Evolutionary conservation across 2,888 invertebrate species (phyloP).

Genomic region (Seira ritae): DNA sequence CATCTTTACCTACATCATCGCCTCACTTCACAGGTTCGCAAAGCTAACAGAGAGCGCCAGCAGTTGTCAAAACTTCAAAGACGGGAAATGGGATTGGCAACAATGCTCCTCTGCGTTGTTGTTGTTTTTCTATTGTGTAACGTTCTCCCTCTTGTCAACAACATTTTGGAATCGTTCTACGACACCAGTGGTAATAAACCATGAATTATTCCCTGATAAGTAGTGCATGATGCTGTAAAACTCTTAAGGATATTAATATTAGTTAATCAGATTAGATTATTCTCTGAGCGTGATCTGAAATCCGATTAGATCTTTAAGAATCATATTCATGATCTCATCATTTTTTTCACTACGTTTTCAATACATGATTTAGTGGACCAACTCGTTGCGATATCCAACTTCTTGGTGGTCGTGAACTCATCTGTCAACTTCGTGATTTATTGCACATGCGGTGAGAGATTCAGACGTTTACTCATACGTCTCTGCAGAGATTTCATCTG

Average conservation of each 20-base stretch:
- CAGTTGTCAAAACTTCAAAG: slow-evolving; percentile 91
- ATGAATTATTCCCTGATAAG: no score
- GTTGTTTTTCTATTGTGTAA: slow-evolving; percentile 96
- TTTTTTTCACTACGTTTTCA: no score
- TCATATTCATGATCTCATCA: no score
- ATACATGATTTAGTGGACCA: slow-evolving; percentile 78
- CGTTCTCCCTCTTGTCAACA: slow-evolving; percentile 89
- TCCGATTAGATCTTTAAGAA: no score
- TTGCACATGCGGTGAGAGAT: slow-evolving; percentile 98
- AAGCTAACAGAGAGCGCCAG: slow-evolving; percentile 92
- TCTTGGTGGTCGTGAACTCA: slow-evolving; percentile 96
- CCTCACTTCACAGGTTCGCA: slow-evolving; percentile 83
- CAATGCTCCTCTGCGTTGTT: slow-evolving; percentile 96
- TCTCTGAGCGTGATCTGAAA: no score
- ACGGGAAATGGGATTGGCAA: slow-evolving; percentile 94
- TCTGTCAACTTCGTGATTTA: slow-evolving; percentile 98
- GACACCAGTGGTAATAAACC: no score
- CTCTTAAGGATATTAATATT: no score
- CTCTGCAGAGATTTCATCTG: slow-evolving; percentile 72
- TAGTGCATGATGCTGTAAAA: no score
- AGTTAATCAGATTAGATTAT: no score
- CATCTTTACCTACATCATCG: background rate
- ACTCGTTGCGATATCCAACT: slow-evolving; percentile 89
- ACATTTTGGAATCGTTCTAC: slow-evolving; percentile 89
- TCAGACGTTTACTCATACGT: slow-evolving; percentile 87